Evolutionary conservation across 2,797 vertebrate genomes (phyloP).

Genomic region (Simalia tracyae): DNA sequence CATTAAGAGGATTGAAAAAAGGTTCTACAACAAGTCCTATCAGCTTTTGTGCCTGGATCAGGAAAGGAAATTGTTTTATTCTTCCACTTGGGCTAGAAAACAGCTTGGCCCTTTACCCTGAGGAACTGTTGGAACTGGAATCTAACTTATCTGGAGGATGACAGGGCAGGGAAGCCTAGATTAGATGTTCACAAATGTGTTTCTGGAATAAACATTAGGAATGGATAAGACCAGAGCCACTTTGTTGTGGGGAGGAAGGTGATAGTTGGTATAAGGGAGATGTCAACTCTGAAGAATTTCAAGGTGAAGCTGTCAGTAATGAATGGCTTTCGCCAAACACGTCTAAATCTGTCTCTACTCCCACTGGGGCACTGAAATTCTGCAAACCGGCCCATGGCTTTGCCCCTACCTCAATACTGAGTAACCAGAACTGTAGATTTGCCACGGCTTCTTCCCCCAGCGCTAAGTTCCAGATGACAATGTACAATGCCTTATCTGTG

Average conservation of each 20-base stretch:
- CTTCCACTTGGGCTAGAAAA: neutral
- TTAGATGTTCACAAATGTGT: neutral
- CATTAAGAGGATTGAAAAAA: neutral
- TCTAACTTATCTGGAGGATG: neutral
- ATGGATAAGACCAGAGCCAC: neutral
- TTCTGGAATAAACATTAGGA: neutral
- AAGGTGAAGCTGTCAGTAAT: neutral
- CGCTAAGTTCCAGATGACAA: slow-evolving; percentile 97
- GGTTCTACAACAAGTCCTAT: neutral
- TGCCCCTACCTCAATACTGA: slow-evolving; percentile 91
- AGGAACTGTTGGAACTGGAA: neutral
- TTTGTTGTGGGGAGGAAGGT: no score
- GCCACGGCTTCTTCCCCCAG: slow-evolving; percentile 94
- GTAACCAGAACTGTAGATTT: slow-evolving; percentile 93
- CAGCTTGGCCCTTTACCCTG: neutral
- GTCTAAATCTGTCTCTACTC: neutral
- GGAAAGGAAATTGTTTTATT: neutral
- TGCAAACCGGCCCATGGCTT: slow-evolving; percentile 19
- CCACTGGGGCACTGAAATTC: neutral
- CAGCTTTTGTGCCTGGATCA: neutral
- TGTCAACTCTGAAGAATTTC: neutral
- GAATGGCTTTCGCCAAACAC: neutral
- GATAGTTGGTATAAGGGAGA: neutral
- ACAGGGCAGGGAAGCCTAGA: neutral
- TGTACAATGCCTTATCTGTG: slow-evolving; percentile 93